These are phyloP conservation scores for Sycophaga agraensis DNA, from an alignment of 1,140 invertebrate genomes.

Conservation along the genomic window DNA sequence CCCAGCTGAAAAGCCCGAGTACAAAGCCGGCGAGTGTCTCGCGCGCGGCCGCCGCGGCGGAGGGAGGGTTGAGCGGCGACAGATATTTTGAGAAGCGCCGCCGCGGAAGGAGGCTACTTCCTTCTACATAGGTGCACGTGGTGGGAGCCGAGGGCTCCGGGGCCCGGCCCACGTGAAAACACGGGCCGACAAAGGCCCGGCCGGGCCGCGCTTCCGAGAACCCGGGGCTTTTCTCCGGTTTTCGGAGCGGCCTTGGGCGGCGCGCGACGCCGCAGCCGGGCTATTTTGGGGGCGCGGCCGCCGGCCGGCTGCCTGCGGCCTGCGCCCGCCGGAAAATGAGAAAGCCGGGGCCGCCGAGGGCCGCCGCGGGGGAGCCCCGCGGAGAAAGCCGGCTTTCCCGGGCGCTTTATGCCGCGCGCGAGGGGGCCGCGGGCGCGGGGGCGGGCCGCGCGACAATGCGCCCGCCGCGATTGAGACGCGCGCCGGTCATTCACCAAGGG, in stretches of 20 bases:
- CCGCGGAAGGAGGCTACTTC: background rate
- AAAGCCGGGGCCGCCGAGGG: background rate
- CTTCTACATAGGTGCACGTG: too few species aligned
- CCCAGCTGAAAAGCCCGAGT: too few species aligned
- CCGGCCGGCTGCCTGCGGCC: too few species aligned
- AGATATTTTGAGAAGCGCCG: slow-evolving; percentile 5
- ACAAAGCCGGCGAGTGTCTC: too few species aligned
- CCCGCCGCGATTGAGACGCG: slow-evolving; percentile 30
- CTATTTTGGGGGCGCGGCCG: background rate
- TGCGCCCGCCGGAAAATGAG: slow-evolving; percentile 11
- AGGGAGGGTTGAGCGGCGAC: background rate
- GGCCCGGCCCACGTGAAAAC: too few species aligned
- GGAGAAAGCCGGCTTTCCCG: background rate
- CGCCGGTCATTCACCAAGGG: slow-evolving; percentile 35
- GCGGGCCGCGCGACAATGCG: too few species aligned
- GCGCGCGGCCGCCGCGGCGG: too few species aligned
- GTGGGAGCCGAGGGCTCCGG: too few species aligned
- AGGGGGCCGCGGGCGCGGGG: too few species aligned
- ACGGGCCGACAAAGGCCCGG: too few species aligned
- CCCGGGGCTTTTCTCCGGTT: too few species aligned
- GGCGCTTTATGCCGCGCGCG: background rate
- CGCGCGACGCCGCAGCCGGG: background rate
- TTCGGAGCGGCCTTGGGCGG: background rate
- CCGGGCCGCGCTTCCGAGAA: too few species aligned
- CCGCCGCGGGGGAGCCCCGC: background rate